A percentile compares a stretch with the other conserved stretches of the same genome.
phyloP scores from a whole-genome alignment of 2,797 vertebrate species.

The Bufotes viridis region DNA sequence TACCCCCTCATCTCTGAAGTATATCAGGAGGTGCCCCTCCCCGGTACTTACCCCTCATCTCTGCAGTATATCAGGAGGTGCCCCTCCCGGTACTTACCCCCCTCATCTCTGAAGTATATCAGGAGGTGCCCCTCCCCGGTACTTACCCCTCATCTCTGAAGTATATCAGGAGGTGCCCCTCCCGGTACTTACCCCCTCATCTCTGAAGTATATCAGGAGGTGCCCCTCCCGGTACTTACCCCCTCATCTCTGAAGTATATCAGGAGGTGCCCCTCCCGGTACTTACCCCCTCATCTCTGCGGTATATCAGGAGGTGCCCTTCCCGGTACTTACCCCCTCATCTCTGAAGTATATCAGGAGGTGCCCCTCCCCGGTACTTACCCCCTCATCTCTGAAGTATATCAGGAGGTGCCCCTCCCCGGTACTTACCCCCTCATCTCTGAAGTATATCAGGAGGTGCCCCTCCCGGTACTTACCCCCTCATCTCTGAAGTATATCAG shows the following conservation, averaged over 20 bases:
- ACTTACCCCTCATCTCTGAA: not conserved
- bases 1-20: not conserved
- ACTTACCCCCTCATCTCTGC: conserved; percentile 18
- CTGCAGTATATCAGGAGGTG: not conserved
- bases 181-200: conserved; percentile 6
- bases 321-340: too few species aligned
- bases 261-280: not conserved
- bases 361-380: not conserved
- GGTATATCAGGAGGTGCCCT: conserved; percentile 25
- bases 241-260: not conserved
- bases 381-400: conserved; percentile 8
- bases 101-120: not conserved
- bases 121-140: not conserved
- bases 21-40: not conserved
- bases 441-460: not conserved
- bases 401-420: conserved; percentile 31
- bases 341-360: not conserved
- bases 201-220: conserved; percentile 23
- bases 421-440: not conserved
- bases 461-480: not conserved
- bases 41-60: not conserved
- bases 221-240: too few species aligned
- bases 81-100: not conserved
- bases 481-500: conserved; percentile 24
- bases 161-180: not conserved